These are phyloP conservation scores for Cygnus buccinator DNA, from an alignment of 2,113 vertebrate genomes.

Conservation along the genomic window DNA sequence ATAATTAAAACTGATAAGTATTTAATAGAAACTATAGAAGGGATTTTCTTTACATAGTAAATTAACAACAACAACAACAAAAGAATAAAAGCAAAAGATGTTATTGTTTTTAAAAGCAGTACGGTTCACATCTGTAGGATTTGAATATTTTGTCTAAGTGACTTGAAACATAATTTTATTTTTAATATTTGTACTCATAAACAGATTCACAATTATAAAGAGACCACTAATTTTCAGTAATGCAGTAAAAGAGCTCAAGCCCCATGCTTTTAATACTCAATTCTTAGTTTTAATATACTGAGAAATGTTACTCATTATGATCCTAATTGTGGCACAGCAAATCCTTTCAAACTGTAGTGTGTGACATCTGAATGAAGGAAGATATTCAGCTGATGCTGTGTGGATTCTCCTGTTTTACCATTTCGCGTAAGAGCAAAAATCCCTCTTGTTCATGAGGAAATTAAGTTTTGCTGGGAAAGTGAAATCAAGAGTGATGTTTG, in stretches of 20 bases:
- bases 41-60: neutral
- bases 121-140: neutral
- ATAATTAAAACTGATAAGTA: neutral
- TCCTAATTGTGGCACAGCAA: neutral
- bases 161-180: neutral
- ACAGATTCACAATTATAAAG: neutral
- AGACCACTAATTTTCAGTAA: neutral
- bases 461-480: neutral
- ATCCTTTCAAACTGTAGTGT: neutral
- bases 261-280: neutral
- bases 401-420: neutral
- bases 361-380: neutral
- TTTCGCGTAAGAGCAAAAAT: neutral
- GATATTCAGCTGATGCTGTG: neutral
- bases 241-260: neutral
- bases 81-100: neutral
- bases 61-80: neutral
- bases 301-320: neutral
- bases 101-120: neutral
- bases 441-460: neutral
- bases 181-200: neutral
- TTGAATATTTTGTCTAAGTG: neutral
- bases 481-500: neutral
- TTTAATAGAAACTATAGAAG: neutral
- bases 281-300: neutral